Base-by-base conservation (phyloP, 2,888 invertebrate genomes). In the Brenthis ino region DNA sequence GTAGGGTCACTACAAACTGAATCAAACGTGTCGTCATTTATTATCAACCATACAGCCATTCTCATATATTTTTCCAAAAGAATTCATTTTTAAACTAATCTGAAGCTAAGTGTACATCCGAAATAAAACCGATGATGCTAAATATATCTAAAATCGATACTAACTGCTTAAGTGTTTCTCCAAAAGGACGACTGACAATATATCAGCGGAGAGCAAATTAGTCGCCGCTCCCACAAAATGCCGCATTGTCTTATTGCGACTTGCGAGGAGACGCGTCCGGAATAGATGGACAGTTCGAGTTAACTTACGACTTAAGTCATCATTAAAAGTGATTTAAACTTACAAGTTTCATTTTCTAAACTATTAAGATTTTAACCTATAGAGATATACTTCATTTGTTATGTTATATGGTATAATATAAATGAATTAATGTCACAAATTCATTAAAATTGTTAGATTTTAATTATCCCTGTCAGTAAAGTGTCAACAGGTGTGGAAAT, bases 121-220 rank as follows among this genome's bases (percentile, higher is more conserved):
- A 24, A 28, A 24, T n/a, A 11, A 20, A 20, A 33, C 14, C 28
- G 14, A 33, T 8, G 28, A 11, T 43, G 37, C 37, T 11, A 47
- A 47, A 47, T 6, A 53, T 13, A 53, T 37, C 33, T 0, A 53
- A 53, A 14, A 16, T 20, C 20, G 16, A 28, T 20, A 47, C 60
- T 50, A 61, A 53, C 16, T 51, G 56, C 56, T 61, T 12, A 37
- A 48, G 50, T 55, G 33, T 61, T 56, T 61, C 48, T 33, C 68
- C 65, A 69, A 68, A 68, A 67, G 53, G 64, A 64, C 13, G 48
- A 51, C 16, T 37, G 28, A 37, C 64, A 14, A 64, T 67, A 63
- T 54, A 67, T 69, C 54, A 67, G 48, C 48, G 67, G 63, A 64
- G 68, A 65, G 74, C 72, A 75, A 76, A 76, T 76, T 75, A 67